Percentiles rank a stretch among this genome's conserved stretches.
phyloP scores from a whole-genome alignment of 2,888 invertebrate species.

The Tetranychus piercei region DNA sequence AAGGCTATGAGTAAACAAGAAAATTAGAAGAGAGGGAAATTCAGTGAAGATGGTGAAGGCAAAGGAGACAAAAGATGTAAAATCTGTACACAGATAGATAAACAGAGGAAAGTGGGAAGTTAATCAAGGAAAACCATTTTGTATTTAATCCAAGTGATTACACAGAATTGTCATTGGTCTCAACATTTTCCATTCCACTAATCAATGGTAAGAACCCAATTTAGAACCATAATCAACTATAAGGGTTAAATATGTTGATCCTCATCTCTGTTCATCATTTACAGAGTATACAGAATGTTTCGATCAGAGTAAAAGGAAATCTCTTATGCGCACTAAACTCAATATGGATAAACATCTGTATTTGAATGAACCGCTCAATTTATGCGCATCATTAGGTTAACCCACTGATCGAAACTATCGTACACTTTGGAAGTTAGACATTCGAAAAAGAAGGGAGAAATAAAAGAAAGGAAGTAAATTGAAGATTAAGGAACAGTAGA shows the following conservation, averaged over 20 bases:
- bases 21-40: neutral
- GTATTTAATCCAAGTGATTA: neutral
- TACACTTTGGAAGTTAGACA: too few relatives aligned
- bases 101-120: neutral
- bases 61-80: neutral
- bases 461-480: too few relatives aligned
- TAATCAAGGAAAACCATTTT: neutral
- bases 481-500: too few relatives aligned
- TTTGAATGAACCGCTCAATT: too few relatives aligned
- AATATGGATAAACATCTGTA: too few relatives aligned
- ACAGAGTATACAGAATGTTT: neutral
- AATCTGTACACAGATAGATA: neutral
- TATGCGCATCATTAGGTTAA: too few relatives aligned
- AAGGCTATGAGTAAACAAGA: too few relatives aligned
- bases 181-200: neutral
- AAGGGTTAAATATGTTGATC: neutral
- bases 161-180: neutral
- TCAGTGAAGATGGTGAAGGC: neutral
- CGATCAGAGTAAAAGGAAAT: neutral
- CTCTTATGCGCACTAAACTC: neutral
- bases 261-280: neutral
- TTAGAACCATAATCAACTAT: neutral
- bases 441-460: too few relatives aligned
- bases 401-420: too few relatives aligned
- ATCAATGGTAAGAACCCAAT: neutral